Evolutionary conservation across 1,140 invertebrate genomes (phyloP).

Genomic region (Drosophila paulistorum): DNA sequence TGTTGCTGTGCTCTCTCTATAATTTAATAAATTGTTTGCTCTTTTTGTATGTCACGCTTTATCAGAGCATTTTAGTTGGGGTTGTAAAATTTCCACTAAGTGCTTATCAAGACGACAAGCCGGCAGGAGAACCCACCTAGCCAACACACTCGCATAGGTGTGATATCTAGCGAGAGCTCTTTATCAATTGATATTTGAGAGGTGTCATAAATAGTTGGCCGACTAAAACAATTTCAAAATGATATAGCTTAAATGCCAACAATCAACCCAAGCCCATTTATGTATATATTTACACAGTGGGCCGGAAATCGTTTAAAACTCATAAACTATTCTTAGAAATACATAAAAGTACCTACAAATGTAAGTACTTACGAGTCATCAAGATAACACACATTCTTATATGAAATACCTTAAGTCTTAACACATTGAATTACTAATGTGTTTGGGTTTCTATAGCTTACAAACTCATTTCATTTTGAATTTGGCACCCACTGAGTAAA

Average conservation of each 20-base stretch:
- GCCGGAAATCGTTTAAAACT: not conserved
- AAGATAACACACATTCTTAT: too few relatives aligned
- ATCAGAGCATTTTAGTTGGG: not conserved
- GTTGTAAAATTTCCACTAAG: constrained; percentile 1
- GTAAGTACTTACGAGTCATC: too few relatives aligned
- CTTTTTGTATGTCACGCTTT: not conserved
- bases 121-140: not conserved
- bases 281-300: not conserved
- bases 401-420: too few relatives aligned
- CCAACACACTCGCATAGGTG: too few relatives aligned
- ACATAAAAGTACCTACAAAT: too few relatives aligned
- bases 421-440: too few relatives aligned
- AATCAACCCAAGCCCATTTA: not conserved
- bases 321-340: not conserved
- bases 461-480: too few relatives aligned
- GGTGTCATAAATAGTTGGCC: constrained; percentile 2
- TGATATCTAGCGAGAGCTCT: not conserved
- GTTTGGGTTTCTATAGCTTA: not conserved
- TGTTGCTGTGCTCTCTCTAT: not conserved
- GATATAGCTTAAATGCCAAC: not conserved
- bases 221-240: not conserved
- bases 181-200: constrained; percentile 4
- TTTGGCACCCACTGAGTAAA: too few relatives aligned
- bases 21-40: constrained; percentile 6
- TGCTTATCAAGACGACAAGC: not conserved